Evolutionary conservation across 1,140 invertebrate genomes (phyloP).

Genomic region (Bemisia tabaci): DNA sequence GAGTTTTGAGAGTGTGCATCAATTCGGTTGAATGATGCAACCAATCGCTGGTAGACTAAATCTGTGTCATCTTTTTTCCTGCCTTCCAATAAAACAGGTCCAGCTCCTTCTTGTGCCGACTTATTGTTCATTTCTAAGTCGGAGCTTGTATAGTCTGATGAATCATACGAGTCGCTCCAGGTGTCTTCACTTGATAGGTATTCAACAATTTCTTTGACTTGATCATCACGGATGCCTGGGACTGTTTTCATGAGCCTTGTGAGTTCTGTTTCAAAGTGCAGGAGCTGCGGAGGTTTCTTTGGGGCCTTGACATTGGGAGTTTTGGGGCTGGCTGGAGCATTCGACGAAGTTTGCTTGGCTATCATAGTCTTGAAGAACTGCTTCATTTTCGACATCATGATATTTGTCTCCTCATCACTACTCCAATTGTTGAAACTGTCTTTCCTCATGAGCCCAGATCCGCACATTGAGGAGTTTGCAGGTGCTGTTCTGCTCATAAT

Average conservation of each 20-base stretch:
- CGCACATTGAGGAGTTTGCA: constrained; percentile 28
- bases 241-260: constrained; percentile 85
- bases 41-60: constrained; percentile 68
- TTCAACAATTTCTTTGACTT: constrained; percentile 80
- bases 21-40: constrained; percentile 63
- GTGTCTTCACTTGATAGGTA: constrained; percentile 82
- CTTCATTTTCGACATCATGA: constrained; percentile 89
- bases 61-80: constrained; percentile 47
- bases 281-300: constrained; percentile 60
- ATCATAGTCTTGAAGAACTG: constrained; percentile 83
- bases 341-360: constrained; percentile 30
- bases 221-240: constrained; percentile 74
- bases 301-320: constrained; percentile 17
- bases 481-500: constrained; percentile 1
- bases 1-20: constrained; percentile 36
- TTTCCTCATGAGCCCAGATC: constrained; percentile 51
- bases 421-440: constrained; percentile 89
- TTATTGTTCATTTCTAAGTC: constrained; percentile 57
- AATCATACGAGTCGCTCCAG: constrained; percentile 84
- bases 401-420: constrained; percentile 81
- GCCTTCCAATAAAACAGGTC: constrained; percentile 25
- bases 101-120: constrained; percentile 44
- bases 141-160: constrained; percentile 77
- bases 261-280: constrained; percentile 77
- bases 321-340: not conserved